A percentile compares a stretch with the other conserved stretches of the same genome.
phyloP scores from a whole-genome alignment of 92 coral and sea anemone species.

The Zoanthus sansibaricus region DNA sequence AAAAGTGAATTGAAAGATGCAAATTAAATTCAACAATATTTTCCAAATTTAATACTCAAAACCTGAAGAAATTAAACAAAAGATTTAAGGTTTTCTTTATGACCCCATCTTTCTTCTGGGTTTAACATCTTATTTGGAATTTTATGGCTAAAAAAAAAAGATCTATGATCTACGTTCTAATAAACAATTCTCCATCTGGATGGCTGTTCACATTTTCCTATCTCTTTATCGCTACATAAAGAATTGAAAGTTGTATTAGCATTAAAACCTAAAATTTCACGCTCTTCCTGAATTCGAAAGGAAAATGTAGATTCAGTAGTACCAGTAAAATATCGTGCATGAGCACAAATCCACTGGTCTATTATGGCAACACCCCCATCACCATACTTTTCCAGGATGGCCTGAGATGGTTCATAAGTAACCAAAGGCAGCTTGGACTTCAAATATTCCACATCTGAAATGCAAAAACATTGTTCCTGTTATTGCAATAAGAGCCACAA shows the following conservation, averaged over 20 bases:
- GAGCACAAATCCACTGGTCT: constrained; percentile 99
- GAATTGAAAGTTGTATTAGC: constrained; percentile 95
- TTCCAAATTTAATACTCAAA: no score
- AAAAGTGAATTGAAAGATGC: no score
- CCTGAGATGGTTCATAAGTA: constrained; percentile 77
- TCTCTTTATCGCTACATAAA: constrained; percentile 91
- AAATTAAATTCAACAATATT: no score
- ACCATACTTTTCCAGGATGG: constrained; percentile 76
- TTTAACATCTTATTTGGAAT: no score
- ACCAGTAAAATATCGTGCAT: constrained; percentile 88
- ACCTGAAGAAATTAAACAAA: no score
- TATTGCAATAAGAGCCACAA: no score
- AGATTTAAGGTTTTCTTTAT: no score
- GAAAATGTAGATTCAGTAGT: constrained; percentile 97
- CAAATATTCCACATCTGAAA: constrained; percentile 86
- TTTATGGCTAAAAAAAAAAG: no score
- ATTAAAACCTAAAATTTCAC: constrained; percentile 95
- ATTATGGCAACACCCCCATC: constrained; percentile 99
- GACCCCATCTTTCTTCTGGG: no score
- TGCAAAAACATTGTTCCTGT: neutral
- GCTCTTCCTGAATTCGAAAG: constrained; percentile 95
- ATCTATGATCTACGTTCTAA: constrained; percentile 34
- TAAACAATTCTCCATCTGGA: constrained; percentile 96
- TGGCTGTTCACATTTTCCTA: constrained; percentile 97
- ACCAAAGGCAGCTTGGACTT: constrained; percentile 83